phyloP scores from a whole-genome alignment of 2,113 vertebrate genomes.

The Leptobrachium ailaonicum region DNA sequence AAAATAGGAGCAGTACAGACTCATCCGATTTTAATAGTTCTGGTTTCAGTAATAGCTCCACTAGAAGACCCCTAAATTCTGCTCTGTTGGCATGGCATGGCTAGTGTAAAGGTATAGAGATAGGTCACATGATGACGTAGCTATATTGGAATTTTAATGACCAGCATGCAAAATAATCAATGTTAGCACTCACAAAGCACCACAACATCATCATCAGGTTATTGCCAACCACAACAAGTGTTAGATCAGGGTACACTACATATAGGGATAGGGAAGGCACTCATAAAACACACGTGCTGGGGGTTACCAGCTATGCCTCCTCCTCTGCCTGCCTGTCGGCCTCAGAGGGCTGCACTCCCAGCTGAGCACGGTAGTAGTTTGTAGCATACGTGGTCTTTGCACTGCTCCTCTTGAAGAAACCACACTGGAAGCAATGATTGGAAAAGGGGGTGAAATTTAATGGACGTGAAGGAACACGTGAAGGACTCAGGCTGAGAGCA shows the following conservation, averaged over 20 bases:
- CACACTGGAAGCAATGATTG: slow-evolving; percentile 72
- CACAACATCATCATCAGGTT: slow-evolving; percentile 5
- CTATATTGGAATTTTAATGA: no score
- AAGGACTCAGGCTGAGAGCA: not conserved
- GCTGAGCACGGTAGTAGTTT: slow-evolving; percentile 82
- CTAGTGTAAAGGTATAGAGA: no score
- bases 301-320: slow-evolving; percentile 60
- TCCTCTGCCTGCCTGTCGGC: slow-evolving; percentile 76
- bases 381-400: slow-evolving; percentile 72
- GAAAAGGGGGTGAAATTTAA: slow-evolving; percentile 8
- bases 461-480: not conserved
- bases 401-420: slow-evolving; percentile 84
- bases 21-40: no score
- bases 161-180: not conserved
- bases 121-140: no score
- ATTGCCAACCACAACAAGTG: not conserved
- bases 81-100: no score
- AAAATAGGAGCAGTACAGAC: no score
- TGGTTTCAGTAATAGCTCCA: no score
- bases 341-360: slow-evolving; percentile 85
- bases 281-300: slow-evolving; percentile 15
- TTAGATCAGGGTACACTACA: slow-evolving; percentile 10
- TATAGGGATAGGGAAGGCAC: not conserved
- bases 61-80: no score
- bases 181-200: not conserved